Conservation (phyloP, 2,113 vertebrate genomes). For the Erpornis zantholeuca region DNA sequence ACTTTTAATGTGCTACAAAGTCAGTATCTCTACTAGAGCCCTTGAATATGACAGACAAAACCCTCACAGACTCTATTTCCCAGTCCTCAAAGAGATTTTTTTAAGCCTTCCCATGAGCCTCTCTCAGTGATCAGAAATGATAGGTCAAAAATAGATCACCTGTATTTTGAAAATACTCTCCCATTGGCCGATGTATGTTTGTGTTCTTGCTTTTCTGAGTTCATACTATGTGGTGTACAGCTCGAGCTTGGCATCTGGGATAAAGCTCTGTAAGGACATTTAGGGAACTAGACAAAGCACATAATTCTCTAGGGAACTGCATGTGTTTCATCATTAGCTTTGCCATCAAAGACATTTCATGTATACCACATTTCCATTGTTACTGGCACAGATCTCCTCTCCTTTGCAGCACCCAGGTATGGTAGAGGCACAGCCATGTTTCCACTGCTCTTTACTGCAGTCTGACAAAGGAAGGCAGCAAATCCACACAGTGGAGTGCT, state of each 20-base stretch:
- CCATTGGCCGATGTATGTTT: neutral
- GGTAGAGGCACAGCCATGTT: accelerated
- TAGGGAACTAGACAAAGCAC: neutral
- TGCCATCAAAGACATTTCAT: neutral
- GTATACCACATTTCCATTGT: neutral
- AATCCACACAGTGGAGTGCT: neutral
- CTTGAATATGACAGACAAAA: neutral
- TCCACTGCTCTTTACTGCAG: neutral
- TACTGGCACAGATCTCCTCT: neutral
- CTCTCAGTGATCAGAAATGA: neutral
- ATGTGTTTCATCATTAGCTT: neutral
- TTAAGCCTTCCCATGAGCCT: neutral
- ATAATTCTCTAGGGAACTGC: neutral
- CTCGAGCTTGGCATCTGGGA: neutral
- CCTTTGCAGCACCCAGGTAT: neutral
- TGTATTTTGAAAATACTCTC: neutral
- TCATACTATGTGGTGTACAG: neutral
- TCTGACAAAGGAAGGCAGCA: neutral
- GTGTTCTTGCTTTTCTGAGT: neutral
- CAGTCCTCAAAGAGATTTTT: neutral
- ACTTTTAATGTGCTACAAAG: neutral
- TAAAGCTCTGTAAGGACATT: neutral
- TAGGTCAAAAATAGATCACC: neutral
- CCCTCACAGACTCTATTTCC: neutral
- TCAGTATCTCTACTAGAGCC: neutral